Conservation (phyloP, 2,797 vertebrate species). For the Loriculus beryllinus region DNA sequence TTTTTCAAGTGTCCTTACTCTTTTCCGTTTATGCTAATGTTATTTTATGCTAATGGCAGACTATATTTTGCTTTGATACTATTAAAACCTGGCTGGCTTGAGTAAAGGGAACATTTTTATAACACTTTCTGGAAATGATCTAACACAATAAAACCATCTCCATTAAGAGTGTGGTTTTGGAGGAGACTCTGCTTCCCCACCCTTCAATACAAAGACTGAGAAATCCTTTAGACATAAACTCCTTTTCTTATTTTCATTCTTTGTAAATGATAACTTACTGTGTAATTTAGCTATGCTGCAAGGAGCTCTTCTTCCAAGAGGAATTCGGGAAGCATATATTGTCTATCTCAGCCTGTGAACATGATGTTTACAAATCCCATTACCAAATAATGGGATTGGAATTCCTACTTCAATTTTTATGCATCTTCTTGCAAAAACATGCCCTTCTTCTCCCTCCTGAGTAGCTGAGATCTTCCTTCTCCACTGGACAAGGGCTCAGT, state of each 20-base stretch:
- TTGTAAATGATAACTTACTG: slow-evolving; percentile 53
- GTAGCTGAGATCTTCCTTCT: background rate
- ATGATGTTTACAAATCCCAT: slow-evolving; percentile 64
- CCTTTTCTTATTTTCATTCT: slow-evolving; percentile 32
- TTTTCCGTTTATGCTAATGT: slow-evolving; percentile 59
- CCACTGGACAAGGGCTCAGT: background rate
- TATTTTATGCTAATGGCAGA: slow-evolving; percentile 57
- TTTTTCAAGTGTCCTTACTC: slow-evolving; percentile 39
- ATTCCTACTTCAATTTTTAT: slow-evolving; percentile 44
- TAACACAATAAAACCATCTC: background rate
- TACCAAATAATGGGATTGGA: slow-evolving; percentile 71
- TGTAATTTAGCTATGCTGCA: slow-evolving; percentile 43
- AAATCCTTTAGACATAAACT: slow-evolving; percentile 51
- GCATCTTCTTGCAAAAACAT: slow-evolving; percentile 27
- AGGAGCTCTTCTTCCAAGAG: slow-evolving; percentile 49
- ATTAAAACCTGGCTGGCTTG: slow-evolving; percentile 17
- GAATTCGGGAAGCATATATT: slow-evolving; percentile 37
- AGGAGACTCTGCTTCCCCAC: background rate
- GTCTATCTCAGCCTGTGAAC: slow-evolving; percentile 55
- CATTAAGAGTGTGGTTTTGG: background rate
- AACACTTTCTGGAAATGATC: slow-evolving; percentile 38
- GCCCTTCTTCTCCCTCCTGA: background rate
- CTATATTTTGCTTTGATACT: slow-evolving; percentile 53
- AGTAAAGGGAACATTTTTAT: slow-evolving; percentile 38
- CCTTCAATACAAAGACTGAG: slow-evolving; percentile 23